Evolutionary conservation across 2,113 vertebrate genomes (phyloP).

Genomic region (Muntiacus reevesi): DNA sequence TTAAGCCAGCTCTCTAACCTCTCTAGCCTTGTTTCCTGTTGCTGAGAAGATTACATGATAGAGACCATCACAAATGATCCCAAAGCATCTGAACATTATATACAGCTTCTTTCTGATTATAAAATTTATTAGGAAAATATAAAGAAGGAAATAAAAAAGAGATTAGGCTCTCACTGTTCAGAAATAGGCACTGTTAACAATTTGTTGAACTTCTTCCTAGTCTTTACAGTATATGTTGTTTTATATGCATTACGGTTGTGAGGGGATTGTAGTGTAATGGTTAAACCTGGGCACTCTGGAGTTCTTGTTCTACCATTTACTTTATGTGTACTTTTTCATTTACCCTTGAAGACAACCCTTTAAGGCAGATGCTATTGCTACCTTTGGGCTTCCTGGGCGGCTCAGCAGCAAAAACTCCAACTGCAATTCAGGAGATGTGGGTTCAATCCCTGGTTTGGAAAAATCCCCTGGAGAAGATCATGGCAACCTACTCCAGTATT

Average conservation of each 20-base stretch:
- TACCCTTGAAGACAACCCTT: background rate
- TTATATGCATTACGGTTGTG: background rate
- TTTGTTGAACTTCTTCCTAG: background rate
- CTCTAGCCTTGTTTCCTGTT: background rate
- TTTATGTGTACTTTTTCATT: background rate
- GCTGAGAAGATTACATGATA: background rate
- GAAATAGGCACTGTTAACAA: constrained; percentile 5
- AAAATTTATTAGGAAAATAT: background rate
- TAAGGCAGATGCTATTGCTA: background rate
- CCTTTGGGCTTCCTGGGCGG: background rate
- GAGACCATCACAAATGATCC: background rate
- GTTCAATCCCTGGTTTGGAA: background rate
- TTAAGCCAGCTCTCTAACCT: background rate
- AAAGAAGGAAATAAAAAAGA: background rate
- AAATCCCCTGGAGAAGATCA: background rate
- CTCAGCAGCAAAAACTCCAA: background rate
- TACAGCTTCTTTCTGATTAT: background rate
- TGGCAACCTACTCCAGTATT: background rate
- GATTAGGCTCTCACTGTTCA: background rate
- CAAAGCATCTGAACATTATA: background rate
- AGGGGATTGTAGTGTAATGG: background rate
- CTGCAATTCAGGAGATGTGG: background rate
- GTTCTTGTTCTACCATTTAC: background rate
- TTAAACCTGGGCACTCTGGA: background rate
- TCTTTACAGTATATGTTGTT: background rate